Percentiles rank a stretch among this genome's conserved stretches.
Conservation (phyloP, 2,888 invertebrate genomes). For the Stenolophus ochropezus region DNA sequence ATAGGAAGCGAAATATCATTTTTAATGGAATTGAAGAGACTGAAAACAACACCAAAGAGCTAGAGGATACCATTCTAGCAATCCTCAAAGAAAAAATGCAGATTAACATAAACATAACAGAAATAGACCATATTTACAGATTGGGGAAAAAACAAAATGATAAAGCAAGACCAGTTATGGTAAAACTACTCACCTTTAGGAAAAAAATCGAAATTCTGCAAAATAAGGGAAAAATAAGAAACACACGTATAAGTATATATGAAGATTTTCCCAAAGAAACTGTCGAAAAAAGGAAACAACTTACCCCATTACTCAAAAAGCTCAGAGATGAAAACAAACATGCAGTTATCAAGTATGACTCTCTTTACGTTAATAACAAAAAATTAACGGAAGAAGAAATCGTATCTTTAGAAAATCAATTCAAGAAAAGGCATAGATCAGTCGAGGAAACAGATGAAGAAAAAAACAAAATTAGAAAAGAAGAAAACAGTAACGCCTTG, state of each 20-base stretch:
- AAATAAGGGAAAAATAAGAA: neutral
- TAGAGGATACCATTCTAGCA: no score
- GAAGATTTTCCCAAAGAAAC: neutral
- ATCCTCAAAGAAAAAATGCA: no score
- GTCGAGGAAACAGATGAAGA: neutral
- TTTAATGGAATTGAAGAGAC: no score
- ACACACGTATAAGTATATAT: neutral
- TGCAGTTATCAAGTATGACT: neutral
- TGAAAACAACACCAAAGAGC: no score
- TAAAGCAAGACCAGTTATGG: neutral
- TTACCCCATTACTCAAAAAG: neutral
- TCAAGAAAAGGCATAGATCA: neutral
- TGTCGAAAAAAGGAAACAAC: neutral
- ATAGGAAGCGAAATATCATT: no score
- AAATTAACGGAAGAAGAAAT: neutral
- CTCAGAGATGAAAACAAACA: neutral
- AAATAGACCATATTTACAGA: no score
- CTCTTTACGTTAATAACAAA: neutral
- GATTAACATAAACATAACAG: no score
- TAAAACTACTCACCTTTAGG: neutral
- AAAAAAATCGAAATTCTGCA: neutral
- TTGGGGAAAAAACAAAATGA: no score
- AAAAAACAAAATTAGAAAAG: neutral
- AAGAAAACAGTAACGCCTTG: neutral
- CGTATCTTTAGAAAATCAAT: neutral